These are phyloP conservation scores for Excalfactoria chinensis DNA, from an alignment of 2,113 vertebrate genomes.

Conservation along the genomic window DNA sequence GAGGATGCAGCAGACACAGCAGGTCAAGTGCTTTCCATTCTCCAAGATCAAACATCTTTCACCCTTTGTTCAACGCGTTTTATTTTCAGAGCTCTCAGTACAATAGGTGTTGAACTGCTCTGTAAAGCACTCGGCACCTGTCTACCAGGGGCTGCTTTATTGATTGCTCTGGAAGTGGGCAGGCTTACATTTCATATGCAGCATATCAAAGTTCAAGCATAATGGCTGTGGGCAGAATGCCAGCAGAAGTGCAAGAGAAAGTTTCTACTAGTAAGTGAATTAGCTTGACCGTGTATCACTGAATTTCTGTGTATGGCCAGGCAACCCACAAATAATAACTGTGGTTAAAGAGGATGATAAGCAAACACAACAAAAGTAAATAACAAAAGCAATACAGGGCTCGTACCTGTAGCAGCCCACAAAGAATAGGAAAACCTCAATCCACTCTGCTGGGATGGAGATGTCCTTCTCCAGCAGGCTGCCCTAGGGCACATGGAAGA, in stretches of 20 bases:
- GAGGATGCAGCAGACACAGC: not conserved
- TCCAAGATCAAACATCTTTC: not conserved
- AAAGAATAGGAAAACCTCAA: not conserved
- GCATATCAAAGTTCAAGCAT: not conserved
- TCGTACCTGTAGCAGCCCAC: not conserved
- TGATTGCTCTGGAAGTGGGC: not conserved
- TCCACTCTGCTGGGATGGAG: not conserved
- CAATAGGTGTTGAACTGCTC: not conserved
- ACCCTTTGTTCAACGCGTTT: not conserved
- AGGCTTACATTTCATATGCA: not conserved
- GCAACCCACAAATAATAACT: not conserved
- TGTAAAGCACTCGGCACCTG: not conserved
- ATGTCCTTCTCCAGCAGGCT: not conserved
- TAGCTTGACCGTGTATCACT: not conserved
- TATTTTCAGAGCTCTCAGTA: not conserved
- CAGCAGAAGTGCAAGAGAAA: not conserved
- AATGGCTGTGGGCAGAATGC: not conserved
- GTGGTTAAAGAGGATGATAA: not conserved
- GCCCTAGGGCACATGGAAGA: not conserved
- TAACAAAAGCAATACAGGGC: not conserved
- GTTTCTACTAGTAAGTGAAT: not conserved
- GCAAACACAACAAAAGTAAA: not conserved
- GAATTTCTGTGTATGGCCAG: not conserved
- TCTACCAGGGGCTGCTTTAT: not conserved
- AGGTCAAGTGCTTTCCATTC: not conserved